Evolutionary conservation across 64 coral and sea anemone genomes (phyloP), one percentile per base, ranked within the genome.

Genomic region (Platygyra sinensis): DNA sequence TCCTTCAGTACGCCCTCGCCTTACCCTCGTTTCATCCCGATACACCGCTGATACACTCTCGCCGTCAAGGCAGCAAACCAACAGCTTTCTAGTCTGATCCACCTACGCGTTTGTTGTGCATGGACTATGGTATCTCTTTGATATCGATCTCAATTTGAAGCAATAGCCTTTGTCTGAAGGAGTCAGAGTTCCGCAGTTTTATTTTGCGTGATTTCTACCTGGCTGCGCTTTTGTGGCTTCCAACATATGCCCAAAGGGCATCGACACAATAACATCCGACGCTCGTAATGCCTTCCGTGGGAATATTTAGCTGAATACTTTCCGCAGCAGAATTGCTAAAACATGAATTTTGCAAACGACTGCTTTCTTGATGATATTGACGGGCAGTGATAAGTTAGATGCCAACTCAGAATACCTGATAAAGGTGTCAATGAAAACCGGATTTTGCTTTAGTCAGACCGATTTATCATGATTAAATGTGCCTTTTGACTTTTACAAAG

Each of bases 181-280:
- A 69, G 20, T 10, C 22, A 17, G 16, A 51, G 74, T 42, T 77
- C 36, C 39, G 74, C 33, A 69, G 74, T 77, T 22, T 57, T 38
- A 46, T 77, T 49, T 77, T 77, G 74, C 74, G 74, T 77, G 74
- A 22, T 77, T 77, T 42, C 18, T 24, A 50, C 8, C 74, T 77
- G 74, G 39, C 74, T 77, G 74, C 74, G 74, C 74, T 49, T 77
- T 77, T 77, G 74, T 77, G 74, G 74, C 74, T 77, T 77, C 39
- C 31, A 77, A 77, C 74, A 69, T 52, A 22, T 77, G 39, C 36
- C 38, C 39, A 77, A 38, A 42, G 39, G 74, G 39, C 5, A 50
- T 50, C 31, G 36, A 49, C 39, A 19, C 39, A n/a, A 77, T 73
- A 10, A 73, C 28, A 73, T 73, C 33, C 13, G 29, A 33, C 30